Base-by-base conservation (phyloP, 1,140 invertebrate species). In the Drosophila quadrilineata region DNA sequence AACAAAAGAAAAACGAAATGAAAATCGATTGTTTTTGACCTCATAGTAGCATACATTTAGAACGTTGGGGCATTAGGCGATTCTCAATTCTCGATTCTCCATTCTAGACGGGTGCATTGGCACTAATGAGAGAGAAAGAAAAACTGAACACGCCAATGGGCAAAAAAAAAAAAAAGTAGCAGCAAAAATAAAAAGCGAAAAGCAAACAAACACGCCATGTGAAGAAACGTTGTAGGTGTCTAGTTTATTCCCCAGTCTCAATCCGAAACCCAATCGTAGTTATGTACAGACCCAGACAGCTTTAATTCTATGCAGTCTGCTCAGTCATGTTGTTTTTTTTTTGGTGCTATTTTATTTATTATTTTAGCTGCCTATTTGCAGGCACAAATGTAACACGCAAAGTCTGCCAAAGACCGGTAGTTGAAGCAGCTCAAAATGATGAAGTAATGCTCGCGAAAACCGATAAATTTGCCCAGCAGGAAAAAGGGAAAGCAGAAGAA, bases 1-100 rank as follows among this genome's bases (percentile, higher is more conserved):
- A n/a, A 21, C 29, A 53, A 53, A 53, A 54, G 52, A 53, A 58
- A n/a, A 45, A 64, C 36, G 57, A 65, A 73, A 69, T 65, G 46
- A 82, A 82, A 84, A 84, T 84, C 77, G 77, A 84, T 84, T 84
- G 77, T 75, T 84, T 84, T 84, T 84, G 77, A 84, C 77, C 77
- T 84, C 77, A 74, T 74, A 71, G 73, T 75, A 71, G 70, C 76
- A 71, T 71, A 77, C 59, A 77, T 84, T 59, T 56, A 66, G 68
- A 80, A 40, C 75, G 65, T 35, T 53, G 65, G 26, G 65, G 69
- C 65, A 72, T 72, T 69, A 69, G 65, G 58, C 66, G 24, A 52
- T 41, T 52, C 36, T 60, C 26, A 29, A 38, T 21, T 38, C 43
- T 14, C 19, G 12, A 22, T 59, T 60, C 41, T 60, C 26, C 17